Evolutionary conservation across 1,140 invertebrate species (phyloP).

Genomic region (Leptonema lineaticorne): DNA sequence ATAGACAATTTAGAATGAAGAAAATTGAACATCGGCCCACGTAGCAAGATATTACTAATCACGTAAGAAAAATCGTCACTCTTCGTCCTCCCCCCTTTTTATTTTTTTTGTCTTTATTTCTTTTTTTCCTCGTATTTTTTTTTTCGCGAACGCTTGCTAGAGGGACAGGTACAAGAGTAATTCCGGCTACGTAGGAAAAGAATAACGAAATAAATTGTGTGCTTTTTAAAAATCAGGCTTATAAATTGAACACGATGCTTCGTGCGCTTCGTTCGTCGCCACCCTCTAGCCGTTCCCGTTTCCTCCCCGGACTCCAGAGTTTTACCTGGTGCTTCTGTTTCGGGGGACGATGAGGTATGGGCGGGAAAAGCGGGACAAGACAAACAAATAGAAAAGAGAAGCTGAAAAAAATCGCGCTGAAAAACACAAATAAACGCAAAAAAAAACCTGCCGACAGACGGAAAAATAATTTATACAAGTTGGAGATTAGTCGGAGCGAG

Average conservation of each 20-base stretch:
- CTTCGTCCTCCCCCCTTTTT: slow-evolving; percentile 4
- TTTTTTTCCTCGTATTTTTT: too few relatives aligned
- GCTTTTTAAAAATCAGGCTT: slow-evolving; percentile 43
- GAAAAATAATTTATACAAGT: slow-evolving; percentile 42
- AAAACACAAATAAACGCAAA: slow-evolving; percentile 26
- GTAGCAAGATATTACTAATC: slow-evolving; percentile 29
- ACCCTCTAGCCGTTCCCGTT: not conserved
- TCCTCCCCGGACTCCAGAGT: not conserved
- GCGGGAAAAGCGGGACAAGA: slow-evolving; percentile 33
- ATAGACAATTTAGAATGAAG: not conserved
- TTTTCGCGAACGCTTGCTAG: too few relatives aligned
- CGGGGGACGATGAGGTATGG: not conserved
- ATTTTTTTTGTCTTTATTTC: too few relatives aligned
- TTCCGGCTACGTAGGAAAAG: slow-evolving; percentile 38
- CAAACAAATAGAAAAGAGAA: slow-evolving; percentile 38
- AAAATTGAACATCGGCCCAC: slow-evolving; percentile 15
- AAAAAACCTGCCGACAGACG: slow-evolving; percentile 34
- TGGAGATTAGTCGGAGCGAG: slow-evolving; percentile 35
- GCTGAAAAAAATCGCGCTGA: slow-evolving; percentile 28
- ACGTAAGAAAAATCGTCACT: slow-evolving; percentile 24
- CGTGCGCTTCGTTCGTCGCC: slow-evolving; percentile 24
- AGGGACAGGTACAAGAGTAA: slow-evolving; percentile 31
- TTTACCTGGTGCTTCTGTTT: too few relatives aligned
- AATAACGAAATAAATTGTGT: slow-evolving; percentile 43
- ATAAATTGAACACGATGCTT: slow-evolving; percentile 42